These are phyloP conservation scores for Willisornis vidua DNA, from an alignment of 2,113 vertebrate genomes.

Conservation along the genomic window DNA sequence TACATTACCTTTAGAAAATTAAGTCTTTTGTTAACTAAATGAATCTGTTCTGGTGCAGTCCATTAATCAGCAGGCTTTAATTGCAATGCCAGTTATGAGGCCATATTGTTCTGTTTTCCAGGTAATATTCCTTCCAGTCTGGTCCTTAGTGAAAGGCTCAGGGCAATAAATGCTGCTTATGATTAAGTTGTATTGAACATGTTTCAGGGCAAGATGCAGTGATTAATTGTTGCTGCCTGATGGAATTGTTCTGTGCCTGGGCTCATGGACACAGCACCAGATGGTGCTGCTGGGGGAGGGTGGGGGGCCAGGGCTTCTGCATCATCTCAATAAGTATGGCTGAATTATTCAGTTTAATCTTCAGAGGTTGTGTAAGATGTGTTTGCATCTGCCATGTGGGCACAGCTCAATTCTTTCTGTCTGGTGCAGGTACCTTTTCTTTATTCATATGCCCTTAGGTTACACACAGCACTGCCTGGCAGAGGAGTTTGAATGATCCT, in stretches of 20 bases:
- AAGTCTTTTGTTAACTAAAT: neutral
- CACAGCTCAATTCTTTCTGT: neutral
- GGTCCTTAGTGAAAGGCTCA: neutral
- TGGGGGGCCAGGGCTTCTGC: neutral
- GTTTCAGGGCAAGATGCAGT: neutral
- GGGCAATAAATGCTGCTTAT: neutral
- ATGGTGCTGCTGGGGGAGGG: neutral
- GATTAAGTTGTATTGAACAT: neutral
- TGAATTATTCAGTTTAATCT: conserved; percentile 5
- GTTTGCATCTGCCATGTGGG: neutral
- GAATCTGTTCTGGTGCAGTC: neutral
- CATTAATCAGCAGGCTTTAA: neutral
- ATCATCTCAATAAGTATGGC: neutral
- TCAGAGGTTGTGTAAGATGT: neutral
- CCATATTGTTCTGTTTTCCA: neutral
- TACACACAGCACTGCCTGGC: neutral
- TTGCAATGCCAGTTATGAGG: neutral
- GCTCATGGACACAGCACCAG: neutral
- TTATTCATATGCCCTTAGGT: neutral
- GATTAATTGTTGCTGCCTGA: neutral
- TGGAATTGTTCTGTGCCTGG: neutral
- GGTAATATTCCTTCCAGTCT: neutral
- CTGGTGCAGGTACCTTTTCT: neutral
- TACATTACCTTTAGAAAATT: neutral
- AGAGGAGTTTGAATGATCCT: neutral